A percentile compares a stretch with the other conserved stretches of the same genome.
Conservation (phyloP, 2,113 vertebrate genomes). For the Brachyhypopomus gauderio region DNA sequence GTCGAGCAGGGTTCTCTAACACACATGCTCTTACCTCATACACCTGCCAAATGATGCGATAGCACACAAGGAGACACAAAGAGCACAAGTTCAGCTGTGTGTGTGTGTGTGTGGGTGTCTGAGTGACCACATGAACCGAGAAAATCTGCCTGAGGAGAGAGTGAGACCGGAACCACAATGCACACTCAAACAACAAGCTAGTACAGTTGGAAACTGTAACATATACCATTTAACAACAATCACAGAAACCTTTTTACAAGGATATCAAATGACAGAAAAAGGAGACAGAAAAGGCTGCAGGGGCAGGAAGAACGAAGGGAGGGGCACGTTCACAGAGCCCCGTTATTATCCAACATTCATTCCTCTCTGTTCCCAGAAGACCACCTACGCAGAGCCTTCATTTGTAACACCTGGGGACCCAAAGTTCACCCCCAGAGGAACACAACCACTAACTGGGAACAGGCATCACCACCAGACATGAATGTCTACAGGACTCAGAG, state of each 20-base stretch:
- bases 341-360: too few relatives aligned
- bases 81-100: constrained; percentile 67
- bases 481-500: neutral
- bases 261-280: neutral
- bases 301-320: too few relatives aligned
- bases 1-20: constrained; percentile 51
- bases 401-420: neutral
- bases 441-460: neutral
- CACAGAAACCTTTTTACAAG: neutral
- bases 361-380: too few relatives aligned
- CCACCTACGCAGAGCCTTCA: neutral
- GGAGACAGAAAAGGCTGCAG: neutral
- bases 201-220: too few relatives aligned
- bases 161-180: too few relatives aligned
- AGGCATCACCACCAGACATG: neutral
- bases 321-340: too few relatives aligned
- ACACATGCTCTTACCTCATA: constrained; percentile 92
- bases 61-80: constrained; percentile 80
- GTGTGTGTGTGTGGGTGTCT: constrained; percentile 39
- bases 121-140: constrained; percentile 32
- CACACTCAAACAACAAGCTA: too few relatives aligned
- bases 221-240: too few relatives aligned
- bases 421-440: neutral
- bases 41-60: constrained; percentile 89
- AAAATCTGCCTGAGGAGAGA: too few relatives aligned